Base-by-base conservation (phyloP, 2,797 vertebrate genomes). In the Echeneis naucrates region DNA sequence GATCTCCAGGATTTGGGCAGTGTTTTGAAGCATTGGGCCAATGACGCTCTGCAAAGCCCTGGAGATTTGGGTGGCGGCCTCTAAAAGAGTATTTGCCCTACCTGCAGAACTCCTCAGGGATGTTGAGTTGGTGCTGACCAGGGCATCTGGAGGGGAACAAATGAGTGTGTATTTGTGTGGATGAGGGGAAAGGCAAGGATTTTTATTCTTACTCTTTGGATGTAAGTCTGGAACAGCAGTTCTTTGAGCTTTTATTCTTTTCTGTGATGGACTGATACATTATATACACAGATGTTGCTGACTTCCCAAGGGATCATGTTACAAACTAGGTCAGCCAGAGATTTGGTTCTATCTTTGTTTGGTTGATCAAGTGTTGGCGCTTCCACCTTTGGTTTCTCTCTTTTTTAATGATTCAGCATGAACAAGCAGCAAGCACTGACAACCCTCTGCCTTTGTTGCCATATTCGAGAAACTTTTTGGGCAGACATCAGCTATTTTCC, bases 1-100 rank as follows among this genome's bases (percentile, higher is more conserved):
- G 89, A 90, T 84, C 85, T 85, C 80, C 61, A 78, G 87, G 89
- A 88, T 93, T 92, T 88, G 66, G 53, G 68, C 56, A 77, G 72
- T 82, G 79, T 87, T 92, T 90, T 90, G 88, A 90, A 91, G 87
- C 30, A 47, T 62, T 19, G 77, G 73, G 77, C 77, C 84, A 84
- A 87, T 76, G 80, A 88, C 77, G 86, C 77, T 44, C 77, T 81
- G 77, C 75, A 91, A 92, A 93, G 77, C 86, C 85, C 51, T 1
- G 27, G 75, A 90, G 90, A 91, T 89, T 90, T 89, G 40, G 65
- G 64, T 59, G 83, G 84, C 53, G 73, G 71, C 68, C 61, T 72
- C 75, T 78, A 38, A 82, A 90, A 86, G 67, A 72, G 75, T 74
- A 53, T 86, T 88, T 87, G 51, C 68, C 50, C 78, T 77, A 85